Percentiles rank a stretch among this genome's conserved stretches.
phyloP scores from a whole-genome alignment of 2,888 invertebrate genomes.

The Theodoxus fluviatilis region DNA sequence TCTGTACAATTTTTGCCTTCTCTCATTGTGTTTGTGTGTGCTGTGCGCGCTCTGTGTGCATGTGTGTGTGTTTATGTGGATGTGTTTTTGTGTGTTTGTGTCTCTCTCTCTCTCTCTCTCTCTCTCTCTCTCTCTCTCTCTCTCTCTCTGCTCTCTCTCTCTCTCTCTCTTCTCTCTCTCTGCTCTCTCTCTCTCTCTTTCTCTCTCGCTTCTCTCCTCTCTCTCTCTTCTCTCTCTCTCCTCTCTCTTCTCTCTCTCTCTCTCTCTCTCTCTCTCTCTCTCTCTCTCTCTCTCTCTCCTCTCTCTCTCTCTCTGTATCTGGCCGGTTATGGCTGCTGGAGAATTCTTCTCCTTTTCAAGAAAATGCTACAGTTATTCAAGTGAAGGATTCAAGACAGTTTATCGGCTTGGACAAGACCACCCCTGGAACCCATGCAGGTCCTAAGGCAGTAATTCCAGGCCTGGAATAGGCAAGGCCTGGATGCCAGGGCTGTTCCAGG shows the following conservation, averaged over 20 bases:
- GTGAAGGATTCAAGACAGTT: no score
- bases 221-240: not conserved
- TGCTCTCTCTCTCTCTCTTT: not conserved
- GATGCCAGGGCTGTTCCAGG: not conserved
- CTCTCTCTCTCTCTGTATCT: not conserved
- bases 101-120: not conserved
- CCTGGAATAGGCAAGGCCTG: not conserved
- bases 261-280: no score
- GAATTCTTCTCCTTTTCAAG: not conserved
- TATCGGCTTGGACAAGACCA: no score
- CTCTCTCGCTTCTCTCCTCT: not conserved
- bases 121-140: not conserved
- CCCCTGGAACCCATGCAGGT: no score
- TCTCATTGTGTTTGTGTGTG: no score
- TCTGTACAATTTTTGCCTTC: no score
- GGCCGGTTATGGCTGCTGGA: no score
- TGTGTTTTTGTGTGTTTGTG: no score
- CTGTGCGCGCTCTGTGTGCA: no score
- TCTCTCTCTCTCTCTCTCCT: conserved; percentile 18
- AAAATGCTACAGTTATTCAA: no score
- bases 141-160: not conserved
- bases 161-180: not conserved
- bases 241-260: not conserved
- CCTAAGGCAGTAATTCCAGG: not conserved
- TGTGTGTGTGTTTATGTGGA: no score